phyloP scores from a whole-genome alignment of 2,888 invertebrate species.

The Horisme vitalbata region DNA sequence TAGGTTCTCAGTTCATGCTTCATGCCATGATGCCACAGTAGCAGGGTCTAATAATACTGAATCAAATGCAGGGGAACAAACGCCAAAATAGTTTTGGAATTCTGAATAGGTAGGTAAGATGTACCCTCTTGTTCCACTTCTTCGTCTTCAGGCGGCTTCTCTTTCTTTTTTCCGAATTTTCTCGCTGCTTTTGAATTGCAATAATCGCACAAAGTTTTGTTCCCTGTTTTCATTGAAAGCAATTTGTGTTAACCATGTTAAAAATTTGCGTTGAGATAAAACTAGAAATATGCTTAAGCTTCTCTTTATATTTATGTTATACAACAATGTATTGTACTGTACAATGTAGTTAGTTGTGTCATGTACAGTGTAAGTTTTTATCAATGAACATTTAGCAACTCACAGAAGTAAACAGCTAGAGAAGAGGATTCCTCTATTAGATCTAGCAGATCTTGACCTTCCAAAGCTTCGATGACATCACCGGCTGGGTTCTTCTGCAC shows the following conservation, averaged over 20 bases:
- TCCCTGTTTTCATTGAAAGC: conserved; percentile 86
- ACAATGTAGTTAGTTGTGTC: conserved; percentile 41
- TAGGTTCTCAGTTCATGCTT: conserved; percentile 27
- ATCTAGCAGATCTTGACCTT: conserved; percentile 89
- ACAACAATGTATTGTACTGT: conserved; percentile 9
- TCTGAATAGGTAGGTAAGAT: conserved; percentile 36
- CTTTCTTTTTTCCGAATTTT: conserved; percentile 86
- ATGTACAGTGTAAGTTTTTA: conserved; percentile 41
- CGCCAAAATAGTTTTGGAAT: conserved; percentile 28
- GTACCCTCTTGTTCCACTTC: conserved; percentile 75
- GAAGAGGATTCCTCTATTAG: conserved; percentile 91
- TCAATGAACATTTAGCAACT: conserved; percentile 69
- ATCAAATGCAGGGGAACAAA: conserved; percentile 31
- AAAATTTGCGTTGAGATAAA: conserved; percentile 16
- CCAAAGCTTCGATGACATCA: conserved; percentile 94
- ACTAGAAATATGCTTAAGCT: not conserved
- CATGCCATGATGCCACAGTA: conserved; percentile 35
- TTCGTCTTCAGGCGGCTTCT: conserved; percentile 73
- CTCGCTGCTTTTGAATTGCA: conserved; percentile 90
- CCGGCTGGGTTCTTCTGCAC: conserved; percentile 96
- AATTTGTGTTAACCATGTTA: conserved; percentile 49
- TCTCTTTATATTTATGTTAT: not conserved
- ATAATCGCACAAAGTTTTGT: conserved; percentile 94
- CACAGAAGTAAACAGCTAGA: conserved; percentile 96
- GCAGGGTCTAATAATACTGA: conserved; percentile 26